Conservation (phyloP, 2,797 vertebrate species). For the Steatocranus sp. region DNA sequence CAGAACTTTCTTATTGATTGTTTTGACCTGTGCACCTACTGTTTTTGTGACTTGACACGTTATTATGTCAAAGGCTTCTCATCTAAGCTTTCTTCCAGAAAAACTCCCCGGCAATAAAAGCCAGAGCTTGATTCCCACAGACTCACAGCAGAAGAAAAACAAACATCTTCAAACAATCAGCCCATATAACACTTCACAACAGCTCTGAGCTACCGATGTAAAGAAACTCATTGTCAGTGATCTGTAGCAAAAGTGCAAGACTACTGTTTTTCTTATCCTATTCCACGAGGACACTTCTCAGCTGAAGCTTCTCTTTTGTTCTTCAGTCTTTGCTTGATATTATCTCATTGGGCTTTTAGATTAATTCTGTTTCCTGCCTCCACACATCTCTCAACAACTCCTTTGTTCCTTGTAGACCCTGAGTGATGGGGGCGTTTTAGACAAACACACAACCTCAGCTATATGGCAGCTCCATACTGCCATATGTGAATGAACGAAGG, state of each 20-base stretch:
- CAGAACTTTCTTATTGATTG: slow-evolving; percentile 1
- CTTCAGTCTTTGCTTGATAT: slow-evolving; percentile 80
- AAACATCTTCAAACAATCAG: slow-evolving; percentile 77
- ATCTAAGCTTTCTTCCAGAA: slow-evolving; percentile 12
- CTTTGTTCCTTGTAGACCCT: slow-evolving; percentile 83
- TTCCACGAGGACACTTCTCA: slow-evolving; percentile 80
- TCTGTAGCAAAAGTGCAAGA: slow-evolving; percentile 40
- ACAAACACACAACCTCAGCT: slow-evolving; percentile 81
- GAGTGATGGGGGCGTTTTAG: slow-evolving; percentile 82
- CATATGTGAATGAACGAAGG: slow-evolving; percentile 91
- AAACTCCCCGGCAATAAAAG: slow-evolving; percentile 28
- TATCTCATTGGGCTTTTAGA: slow-evolving; percentile 84
- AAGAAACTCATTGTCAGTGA: slow-evolving; percentile 21
- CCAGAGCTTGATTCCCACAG: slow-evolving; percentile 76
- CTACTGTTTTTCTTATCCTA: slow-evolving; percentile 72
- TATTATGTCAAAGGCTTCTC: slow-evolving; percentile 8
- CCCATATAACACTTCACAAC: slow-evolving; percentile 75
- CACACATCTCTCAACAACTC: slow-evolving; percentile 81
- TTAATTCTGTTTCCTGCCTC: slow-evolving; percentile 83
- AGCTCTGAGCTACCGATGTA: slow-evolving; percentile 63
- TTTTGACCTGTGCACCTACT: slow-evolving; percentile 21
- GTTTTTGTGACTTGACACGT: slow-evolving; percentile 32
- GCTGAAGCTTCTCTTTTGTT: slow-evolving; percentile 78
- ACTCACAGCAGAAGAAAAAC: slow-evolving; percentile 75
- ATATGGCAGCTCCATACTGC: slow-evolving; percentile 77